Conservation (phyloP, 2,888 invertebrate genomes). For the Brenthis hecate region DNA sequence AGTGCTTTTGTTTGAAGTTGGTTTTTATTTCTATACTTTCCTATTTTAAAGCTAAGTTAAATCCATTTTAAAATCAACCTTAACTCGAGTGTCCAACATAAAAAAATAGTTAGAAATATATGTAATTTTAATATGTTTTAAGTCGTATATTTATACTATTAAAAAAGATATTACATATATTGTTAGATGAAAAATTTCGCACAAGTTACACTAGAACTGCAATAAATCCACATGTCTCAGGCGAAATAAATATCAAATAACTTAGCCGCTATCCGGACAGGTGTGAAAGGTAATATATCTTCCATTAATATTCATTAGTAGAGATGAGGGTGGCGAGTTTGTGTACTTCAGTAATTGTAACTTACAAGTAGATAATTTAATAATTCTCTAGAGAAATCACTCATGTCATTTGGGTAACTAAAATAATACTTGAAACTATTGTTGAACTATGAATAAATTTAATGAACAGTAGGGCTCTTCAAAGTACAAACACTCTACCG, state of each 20-base stretch:
- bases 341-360: conserved; percentile 16
- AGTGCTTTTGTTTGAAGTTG: too few relatives aligned
- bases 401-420: conserved; percentile 19
- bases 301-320: conserved; percentile 18
- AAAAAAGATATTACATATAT: too few relatives aligned
- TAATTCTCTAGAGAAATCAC: conserved; percentile 22
- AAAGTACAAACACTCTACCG: neutral
- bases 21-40: too few relatives aligned
- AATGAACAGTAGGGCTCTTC: neutral
- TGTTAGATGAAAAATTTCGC: too few relatives aligned
- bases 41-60: too few relatives aligned
- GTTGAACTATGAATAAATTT: conserved; percentile 16
- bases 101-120: too few relatives aligned
- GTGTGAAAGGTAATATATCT: conserved; percentile 20
- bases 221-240: neutral
- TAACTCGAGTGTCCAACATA: too few relatives aligned
- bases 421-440: conserved; percentile 9
- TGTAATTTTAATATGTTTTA: too few relatives aligned
- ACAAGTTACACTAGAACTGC: neutral
- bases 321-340: conserved; percentile 19
- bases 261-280: conserved; percentile 1
- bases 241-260: conserved; percentile 9
- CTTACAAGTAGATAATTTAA: conserved; percentile 22
- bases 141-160: too few relatives aligned
- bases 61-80: too few relatives aligned